A percentile compares a stretch with the other conserved stretches of the same genome.
Conservation (phyloP, 2,113 vertebrate genomes). For the Periophthalmus modestus region DNA sequence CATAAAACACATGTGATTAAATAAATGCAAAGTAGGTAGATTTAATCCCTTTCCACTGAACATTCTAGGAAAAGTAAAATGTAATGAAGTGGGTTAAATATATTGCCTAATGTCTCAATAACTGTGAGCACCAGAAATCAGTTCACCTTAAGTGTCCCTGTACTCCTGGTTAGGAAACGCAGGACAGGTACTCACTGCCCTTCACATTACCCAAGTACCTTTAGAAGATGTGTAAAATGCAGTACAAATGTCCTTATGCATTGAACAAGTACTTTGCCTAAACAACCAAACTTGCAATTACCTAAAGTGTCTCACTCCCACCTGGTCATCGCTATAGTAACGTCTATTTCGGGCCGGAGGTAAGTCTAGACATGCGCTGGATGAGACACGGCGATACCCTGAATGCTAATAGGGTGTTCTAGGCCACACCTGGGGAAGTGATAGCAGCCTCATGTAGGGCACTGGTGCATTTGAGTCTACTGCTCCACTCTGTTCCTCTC, state of each 20-base stretch:
- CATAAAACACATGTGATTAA: too few species aligned
- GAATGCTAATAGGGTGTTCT: conserved; percentile 25
- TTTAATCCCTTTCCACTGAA: too few species aligned
- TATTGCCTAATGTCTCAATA: too few species aligned
- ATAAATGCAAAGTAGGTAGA: too few species aligned
- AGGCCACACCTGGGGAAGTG: conserved; percentile 34
- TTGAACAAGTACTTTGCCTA: neutral
- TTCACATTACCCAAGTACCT: neutral
- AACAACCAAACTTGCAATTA: neutral
- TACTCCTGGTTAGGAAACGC: too few species aligned
- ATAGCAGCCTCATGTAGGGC: conserved; percentile 26
- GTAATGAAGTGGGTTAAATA: too few species aligned
- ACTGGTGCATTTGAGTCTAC: conserved; percentile 17
- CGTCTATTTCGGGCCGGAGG: neutral
- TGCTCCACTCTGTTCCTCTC: neutral
- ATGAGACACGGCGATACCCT: neutral
- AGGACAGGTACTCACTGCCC: too few species aligned
- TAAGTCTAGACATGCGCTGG: neutral
- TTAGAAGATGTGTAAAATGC: neutral
- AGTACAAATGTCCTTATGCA: neutral
- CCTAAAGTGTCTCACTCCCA: neutral
- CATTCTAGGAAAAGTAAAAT: too few species aligned
- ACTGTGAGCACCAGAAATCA: too few species aligned
- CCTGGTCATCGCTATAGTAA: neutral
- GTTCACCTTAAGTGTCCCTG: too few species aligned